phyloP scores from a whole-genome alignment of 2,888 invertebrate species.

The Chloroclysta siterata region DNA sequence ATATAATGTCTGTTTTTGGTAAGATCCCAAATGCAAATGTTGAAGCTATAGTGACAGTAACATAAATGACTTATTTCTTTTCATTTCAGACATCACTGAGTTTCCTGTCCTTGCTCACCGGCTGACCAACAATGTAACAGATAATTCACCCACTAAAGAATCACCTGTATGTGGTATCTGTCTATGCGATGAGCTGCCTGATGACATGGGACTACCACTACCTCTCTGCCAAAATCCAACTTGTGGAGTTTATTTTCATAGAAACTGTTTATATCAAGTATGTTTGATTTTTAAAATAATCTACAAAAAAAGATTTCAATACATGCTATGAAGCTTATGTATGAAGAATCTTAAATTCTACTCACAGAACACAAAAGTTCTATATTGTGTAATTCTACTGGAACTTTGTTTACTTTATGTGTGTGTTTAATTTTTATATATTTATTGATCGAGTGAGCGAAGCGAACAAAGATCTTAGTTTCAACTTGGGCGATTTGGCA shows the following conservation, averaged over 20 bases:
- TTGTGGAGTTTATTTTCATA: slow-evolving; percentile 72
- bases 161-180: slow-evolving; percentile 66
- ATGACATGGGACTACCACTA: slow-evolving; percentile 60
- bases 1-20: slow-evolving; percentile 71
- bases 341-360: too few relatives aligned
- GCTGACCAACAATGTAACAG: slow-evolving; percentile 13
- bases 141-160: slow-evolving; percentile 35
- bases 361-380: too few relatives aligned
- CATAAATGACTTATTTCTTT: neutral
- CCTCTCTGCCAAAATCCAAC: slow-evolving; percentile 69
- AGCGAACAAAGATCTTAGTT: too few relatives aligned
- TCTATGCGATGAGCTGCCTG: slow-evolving; percentile 61
- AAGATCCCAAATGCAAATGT: slow-evolving; percentile 32
- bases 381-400: too few relatives aligned
- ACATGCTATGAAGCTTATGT: too few relatives aligned
- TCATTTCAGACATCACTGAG: slow-evolving; percentile 48
- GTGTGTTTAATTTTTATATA: too few relatives aligned
- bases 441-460: too few relatives aligned
- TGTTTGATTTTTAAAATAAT: neutral
- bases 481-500: too few relatives aligned
- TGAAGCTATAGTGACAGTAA: too few relatives aligned
- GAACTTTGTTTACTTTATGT: too few relatives aligned
- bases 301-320: too few relatives aligned
- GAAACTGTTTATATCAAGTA: slow-evolving; percentile 72
- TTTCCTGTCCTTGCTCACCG: slow-evolving; percentile 44